Evolutionary conservation across 1,140 invertebrate genomes (phyloP), one percentile per base, ranked within the genome.

Genomic region (Pseudomyrmex gracilis): DNA sequence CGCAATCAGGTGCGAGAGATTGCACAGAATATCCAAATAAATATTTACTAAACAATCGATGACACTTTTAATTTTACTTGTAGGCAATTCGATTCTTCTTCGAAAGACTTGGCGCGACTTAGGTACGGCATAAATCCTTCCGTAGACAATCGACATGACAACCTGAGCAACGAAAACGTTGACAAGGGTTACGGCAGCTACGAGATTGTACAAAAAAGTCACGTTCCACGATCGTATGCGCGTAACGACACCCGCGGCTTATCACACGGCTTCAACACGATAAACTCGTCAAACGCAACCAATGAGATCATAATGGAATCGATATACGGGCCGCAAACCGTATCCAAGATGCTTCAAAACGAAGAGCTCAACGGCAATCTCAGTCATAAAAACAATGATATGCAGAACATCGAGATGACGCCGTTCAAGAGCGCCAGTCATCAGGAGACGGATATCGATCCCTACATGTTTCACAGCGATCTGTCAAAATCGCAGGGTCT

Each of bases 321-420:
- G 8, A 90, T 93, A 43, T 93, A 92, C 55, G 89, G 89, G 0
- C 82, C 89, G 4, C 90, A 92, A 47, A 73, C 85, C 2, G 55
- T 91, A 2, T 80, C 89, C 1, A 90, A 92, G 63, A 83, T 89
- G 51, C 84, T 91, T 7, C 85, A 90, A 8, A 91, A 85, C 60
- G 86, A 91, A 13, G 92, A 89, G 22, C 83, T 90, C 8, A 85
- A 83, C 5, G 87, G 82, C 74, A 86, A 91, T 15, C 76, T 85
- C 17, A 83, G 90, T 7, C 83, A 74, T 49, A 90, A 87, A 17
- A 84, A 68, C 45, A 85, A 82, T 55, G 87, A 91, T 22, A 57
- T 73, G 47, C 91, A 92, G 34, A 91, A 85, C 70, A 90, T 93
- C 34, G 93, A 93, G 70, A 91, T 93, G 83, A 93, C 90, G 51